phyloP scores from a whole-genome alignment of 2,797 vertebrate genomes.

The Sphenodon punctatus region DNA sequence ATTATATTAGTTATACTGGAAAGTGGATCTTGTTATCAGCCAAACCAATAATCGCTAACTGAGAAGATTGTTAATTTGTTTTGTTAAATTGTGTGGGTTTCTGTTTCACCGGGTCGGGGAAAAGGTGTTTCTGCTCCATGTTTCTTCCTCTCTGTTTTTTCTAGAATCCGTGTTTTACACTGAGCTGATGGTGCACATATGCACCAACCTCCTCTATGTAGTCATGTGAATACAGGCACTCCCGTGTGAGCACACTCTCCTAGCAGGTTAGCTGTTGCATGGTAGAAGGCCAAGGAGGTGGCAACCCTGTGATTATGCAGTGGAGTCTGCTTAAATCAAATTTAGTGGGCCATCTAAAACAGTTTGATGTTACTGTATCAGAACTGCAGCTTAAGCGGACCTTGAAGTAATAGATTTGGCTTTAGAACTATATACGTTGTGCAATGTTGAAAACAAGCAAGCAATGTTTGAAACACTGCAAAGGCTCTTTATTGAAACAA shows the following conservation, averaged over 20 bases:
- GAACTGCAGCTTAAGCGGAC: no score
- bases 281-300: not conserved
- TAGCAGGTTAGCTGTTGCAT: not conserved
- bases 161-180: no score
- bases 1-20: not conserved
- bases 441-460: no score
- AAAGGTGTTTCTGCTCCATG: not conserved
- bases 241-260: not conserved
- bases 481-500: no score
- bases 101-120: constrained; percentile 1
- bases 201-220: not conserved
- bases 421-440: no score
- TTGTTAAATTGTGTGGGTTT: not conserved
- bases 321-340: no score
- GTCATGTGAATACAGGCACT: not conserved
- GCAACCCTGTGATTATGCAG: no score
- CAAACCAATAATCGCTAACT: not conserved
- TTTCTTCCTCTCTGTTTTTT: no score
- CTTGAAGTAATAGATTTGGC: no score
- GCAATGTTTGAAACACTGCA: no score
- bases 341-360: no score
- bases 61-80: not conserved
- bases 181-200: no score
- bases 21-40: not conserved
- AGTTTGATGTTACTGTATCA: not conserved